A percentile compares a stretch with the other conserved stretches of the same genome.
phyloP scores from a whole-genome alignment of 2,113 vertebrate species.

The Himantopus leucocephalus region DNA sequence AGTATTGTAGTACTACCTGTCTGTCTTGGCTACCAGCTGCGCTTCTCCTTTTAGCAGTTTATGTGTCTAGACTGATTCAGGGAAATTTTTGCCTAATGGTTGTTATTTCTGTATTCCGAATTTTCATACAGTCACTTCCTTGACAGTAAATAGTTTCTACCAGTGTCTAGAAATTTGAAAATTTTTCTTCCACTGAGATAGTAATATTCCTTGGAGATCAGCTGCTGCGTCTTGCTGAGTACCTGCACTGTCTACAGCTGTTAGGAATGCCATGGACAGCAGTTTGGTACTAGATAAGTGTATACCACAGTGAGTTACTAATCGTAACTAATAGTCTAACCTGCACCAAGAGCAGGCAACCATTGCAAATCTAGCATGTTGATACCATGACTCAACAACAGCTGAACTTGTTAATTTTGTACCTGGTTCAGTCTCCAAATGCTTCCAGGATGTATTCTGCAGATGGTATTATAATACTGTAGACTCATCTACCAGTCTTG shows the following conservation, averaged over 20 bases:
- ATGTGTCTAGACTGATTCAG: background rate
- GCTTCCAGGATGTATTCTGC: background rate
- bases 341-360: background rate
- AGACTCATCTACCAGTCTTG: background rate
- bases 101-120: background rate
- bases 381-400: background rate
- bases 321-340: background rate
- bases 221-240: background rate
- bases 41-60: background rate
- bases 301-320: background rate
- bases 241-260: background rate
- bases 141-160: background rate
- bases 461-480: background rate
- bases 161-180: background rate
- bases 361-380: background rate
- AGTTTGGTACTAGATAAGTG: background rate
- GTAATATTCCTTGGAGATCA: background rate
- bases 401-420: background rate
- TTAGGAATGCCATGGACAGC: background rate
- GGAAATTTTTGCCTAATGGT: background rate
- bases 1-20: background rate
- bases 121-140: background rate
- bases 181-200: background rate
- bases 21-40: background rate
- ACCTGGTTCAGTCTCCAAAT: background rate